A percentile compares a stretch with the other conserved stretches of the same genome.
Conservation (phyloP, 2,888 invertebrate genomes). For the Acanthosepion lycidas region DNA sequence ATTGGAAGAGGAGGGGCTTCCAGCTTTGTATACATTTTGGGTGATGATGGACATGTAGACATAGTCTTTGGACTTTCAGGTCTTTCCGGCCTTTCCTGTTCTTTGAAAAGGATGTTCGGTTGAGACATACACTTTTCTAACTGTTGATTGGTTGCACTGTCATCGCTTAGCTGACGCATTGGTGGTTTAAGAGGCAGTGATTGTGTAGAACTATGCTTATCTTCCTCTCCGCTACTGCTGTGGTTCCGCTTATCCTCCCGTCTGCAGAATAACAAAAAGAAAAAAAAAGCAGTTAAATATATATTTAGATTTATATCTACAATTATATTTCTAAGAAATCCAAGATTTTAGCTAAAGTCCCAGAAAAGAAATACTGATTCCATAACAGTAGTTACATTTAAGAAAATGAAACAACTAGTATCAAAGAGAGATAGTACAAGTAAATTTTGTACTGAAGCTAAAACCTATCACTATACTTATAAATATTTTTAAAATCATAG, state of each 20-base stretch:
- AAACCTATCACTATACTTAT: too few relatives aligned
- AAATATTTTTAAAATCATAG: too few relatives aligned
- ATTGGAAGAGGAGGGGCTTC: constrained; percentile 46
- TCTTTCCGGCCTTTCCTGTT: constrained; percentile 58
- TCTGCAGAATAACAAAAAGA: neutral
- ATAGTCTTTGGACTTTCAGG: constrained; percentile 10
- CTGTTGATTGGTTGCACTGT: constrained; percentile 52
- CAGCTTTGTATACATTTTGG: neutral
- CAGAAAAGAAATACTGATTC: too few relatives aligned
- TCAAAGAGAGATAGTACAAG: too few relatives aligned
- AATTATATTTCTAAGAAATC: too few relatives aligned
- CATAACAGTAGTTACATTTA: too few relatives aligned
- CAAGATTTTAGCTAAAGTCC: too few relatives aligned
- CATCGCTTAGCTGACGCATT: constrained; percentile 55
- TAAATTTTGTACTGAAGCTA: too few relatives aligned
- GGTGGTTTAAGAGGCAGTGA: constrained; percentile 62
- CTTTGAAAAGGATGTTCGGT: constrained; percentile 61
- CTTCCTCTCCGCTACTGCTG: constrained; percentile 60
- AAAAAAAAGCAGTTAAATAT: too few relatives aligned
- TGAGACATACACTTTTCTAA: constrained; percentile 64
- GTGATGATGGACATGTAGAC: neutral
- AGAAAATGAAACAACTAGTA: too few relatives aligned
- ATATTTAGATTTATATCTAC: too few relatives aligned
- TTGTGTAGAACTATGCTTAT: constrained; percentile 67
- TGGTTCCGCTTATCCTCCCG: constrained; percentile 60